A percentile compares a stretch with the other conserved stretches of the same genome.
Conservation (phyloP, 2,888 invertebrate species). For the Nycteola revayana region DNA sequence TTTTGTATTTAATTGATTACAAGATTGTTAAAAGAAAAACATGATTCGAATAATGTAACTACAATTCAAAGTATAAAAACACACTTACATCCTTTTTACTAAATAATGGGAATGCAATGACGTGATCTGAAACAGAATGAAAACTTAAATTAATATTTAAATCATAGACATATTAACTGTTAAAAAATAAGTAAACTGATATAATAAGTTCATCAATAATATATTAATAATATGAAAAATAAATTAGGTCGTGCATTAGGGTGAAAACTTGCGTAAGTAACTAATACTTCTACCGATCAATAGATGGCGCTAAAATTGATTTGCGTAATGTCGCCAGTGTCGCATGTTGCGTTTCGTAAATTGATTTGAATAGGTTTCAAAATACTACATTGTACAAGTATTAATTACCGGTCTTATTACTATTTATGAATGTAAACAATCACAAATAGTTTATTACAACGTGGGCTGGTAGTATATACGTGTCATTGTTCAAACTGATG, state of each 20-base stretch:
- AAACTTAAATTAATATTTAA: no score
- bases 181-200: no score
- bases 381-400: conserved; percentile 35
- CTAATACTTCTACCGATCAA: conserved; percentile 33
- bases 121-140: no score
- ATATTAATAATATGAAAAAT: no score
- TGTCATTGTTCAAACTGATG: conserved; percentile 52
- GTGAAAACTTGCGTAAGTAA: no score
- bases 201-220: no score
- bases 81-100: conserved; percentile 35
- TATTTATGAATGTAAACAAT: conserved; percentile 50
- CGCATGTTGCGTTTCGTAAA: conserved; percentile 25
- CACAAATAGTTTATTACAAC: conserved; percentile 41
- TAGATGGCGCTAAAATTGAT: conserved; percentile 48
- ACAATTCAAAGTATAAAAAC: conserved; percentile 9
- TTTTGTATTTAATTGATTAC: conserved; percentile 32
- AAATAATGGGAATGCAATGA: no score
- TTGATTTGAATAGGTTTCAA: conserved; percentile 2
- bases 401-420: conserved; percentile 46
- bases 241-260: no score
- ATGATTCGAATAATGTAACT: conserved; percentile 9
- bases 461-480: conserved; percentile 48
- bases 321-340: conserved; percentile 30
- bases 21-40: conserved; percentile 24
- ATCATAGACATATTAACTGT: no score